phyloP scores from a whole-genome alignment of 2,888 invertebrate genomes.

The Anagyrus pseudococci region DNA sequence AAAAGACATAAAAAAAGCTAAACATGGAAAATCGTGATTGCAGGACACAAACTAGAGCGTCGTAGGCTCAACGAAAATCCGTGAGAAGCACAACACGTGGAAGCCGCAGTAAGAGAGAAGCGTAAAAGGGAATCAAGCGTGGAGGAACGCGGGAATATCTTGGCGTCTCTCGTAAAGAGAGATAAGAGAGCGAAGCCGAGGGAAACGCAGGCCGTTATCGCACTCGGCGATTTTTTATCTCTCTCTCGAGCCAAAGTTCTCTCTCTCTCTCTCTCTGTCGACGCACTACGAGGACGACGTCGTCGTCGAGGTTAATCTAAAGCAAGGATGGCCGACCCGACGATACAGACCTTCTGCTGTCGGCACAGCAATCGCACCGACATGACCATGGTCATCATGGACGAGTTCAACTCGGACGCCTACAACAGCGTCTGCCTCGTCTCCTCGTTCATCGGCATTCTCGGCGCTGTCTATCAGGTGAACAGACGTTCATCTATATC shows the following conservation, averaged over 20 bases:
- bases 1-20: no score
- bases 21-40: no score
- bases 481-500: not conserved
- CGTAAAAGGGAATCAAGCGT: no score
- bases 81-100: no score
- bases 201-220: not conserved
- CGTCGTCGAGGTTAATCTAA: no score
- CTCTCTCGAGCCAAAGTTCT: not conserved
- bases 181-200: no score
- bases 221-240: conserved; percentile 7
- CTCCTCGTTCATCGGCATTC: conserved; percentile 76
- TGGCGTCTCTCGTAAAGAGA: no score
- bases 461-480: conserved; percentile 82
- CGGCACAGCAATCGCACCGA: conserved; percentile 73
- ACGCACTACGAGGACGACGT: no score
- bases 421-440: conserved; percentile 78
- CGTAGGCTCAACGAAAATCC: no score
- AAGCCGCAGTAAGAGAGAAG: no score
- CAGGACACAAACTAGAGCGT: no score
- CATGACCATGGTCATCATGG: conserved; percentile 71
- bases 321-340: conserved; percentile 77
- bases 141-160: no score
- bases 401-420: conserved; percentile 76
- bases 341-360: conserved; percentile 84
- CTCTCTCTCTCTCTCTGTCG: conserved; percentile 4